Percentiles rank a stretch among this genome's conserved stretches.
These are phyloP conservation scores for Erynnis tages DNA, from an alignment of 2,888 invertebrate genomes.

Conservation along the genomic window DNA sequence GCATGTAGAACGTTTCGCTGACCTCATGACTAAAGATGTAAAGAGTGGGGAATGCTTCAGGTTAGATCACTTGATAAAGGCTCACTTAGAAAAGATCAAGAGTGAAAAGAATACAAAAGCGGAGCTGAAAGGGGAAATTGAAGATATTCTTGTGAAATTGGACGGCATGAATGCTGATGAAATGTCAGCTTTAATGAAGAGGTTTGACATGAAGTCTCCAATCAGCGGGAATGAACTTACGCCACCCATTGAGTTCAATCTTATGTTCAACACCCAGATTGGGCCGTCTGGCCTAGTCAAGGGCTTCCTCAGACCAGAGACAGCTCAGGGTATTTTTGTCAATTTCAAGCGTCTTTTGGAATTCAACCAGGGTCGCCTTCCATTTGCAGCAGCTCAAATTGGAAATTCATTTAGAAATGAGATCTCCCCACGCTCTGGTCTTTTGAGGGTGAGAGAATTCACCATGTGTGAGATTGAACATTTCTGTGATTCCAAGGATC, in stretches of 20 bases:
- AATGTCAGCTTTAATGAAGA: slow-evolving; percentile 91
- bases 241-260: slow-evolving; percentile 98
- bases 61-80: slow-evolving; percentile 98
- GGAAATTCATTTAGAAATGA: slow-evolving; percentile 99
- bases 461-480: slow-evolving; percentile 99
- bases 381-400: slow-evolving; percentile 99
- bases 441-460: slow-evolving; percentile 97
- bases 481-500: slow-evolving; percentile 98
- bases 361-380: slow-evolving; percentile 97
- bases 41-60: slow-evolving; percentile 98
- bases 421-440: slow-evolving; percentile 98
- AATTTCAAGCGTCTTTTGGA: slow-evolving; percentile 98
- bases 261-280: slow-evolving; percentile 99
- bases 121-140: slow-evolving; percentile 87
- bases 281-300: slow-evolving; percentile 97
- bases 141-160: slow-evolving; percentile 89
- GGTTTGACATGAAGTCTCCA: slow-evolving; percentile 97
- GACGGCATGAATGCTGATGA: slow-evolving; percentile 96
- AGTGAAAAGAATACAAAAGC: slow-evolving; percentile 90
- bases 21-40: slow-evolving; percentile 99
- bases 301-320: slow-evolving; percentile 98
- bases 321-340: slow-evolving; percentile 99
- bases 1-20: slow-evolving; percentile 99
- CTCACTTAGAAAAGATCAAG: slow-evolving; percentile 92
- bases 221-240: slow-evolving; percentile 96